Evolutionary conservation across 92 coral and sea anemone genomes (phyloP), one percentile per base, ranked within the genome.

Genomic region (Siderastrea radians): DNA sequence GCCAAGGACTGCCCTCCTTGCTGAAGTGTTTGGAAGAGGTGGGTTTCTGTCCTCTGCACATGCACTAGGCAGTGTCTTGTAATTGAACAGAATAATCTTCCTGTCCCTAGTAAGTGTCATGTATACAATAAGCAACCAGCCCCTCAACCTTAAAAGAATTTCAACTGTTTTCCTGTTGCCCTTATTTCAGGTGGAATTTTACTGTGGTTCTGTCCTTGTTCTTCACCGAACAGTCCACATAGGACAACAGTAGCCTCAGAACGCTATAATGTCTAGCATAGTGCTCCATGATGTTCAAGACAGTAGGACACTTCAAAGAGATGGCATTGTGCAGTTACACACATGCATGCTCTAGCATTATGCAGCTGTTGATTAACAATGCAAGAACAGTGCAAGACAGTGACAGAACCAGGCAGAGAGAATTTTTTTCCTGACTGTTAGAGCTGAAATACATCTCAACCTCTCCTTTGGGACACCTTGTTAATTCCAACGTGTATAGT

Each of bases 1-100:
- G 85, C 95, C 99, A 62, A 80, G 97, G 48, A 82, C 93, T 74
- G 99, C 93, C 68, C 92, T 96, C 64, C 86, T 96, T 75, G 92
- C 94, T n/a, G 99, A 96, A 71, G 99, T 96, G 3, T 96, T 96
- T 91, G 99, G 99, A 64, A 85, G 96, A 96, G 99, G 99, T 96
- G 55, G 43, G 91, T 73, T 14, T 49, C 13, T 55, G 47, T 84
- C 54, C 38, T 55, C 46, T 47, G 38, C 38, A 26, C 38, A 26
- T 26, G 38, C 38, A 26, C 0, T 26, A 26, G 38, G 38, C 38
- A 26, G 38, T 26, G 38, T 26, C 38, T 26, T 26, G 38, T 26
- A 26, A 26, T 26, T 26, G 38, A 26, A 26, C 38, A 0, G 38
- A 26, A 26, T 26, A 26, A 26, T 26, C 38, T 26, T 0, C 38